phyloP scores from a whole-genome alignment of 2,888 invertebrate species.

The Euproctis similis region DNA sequence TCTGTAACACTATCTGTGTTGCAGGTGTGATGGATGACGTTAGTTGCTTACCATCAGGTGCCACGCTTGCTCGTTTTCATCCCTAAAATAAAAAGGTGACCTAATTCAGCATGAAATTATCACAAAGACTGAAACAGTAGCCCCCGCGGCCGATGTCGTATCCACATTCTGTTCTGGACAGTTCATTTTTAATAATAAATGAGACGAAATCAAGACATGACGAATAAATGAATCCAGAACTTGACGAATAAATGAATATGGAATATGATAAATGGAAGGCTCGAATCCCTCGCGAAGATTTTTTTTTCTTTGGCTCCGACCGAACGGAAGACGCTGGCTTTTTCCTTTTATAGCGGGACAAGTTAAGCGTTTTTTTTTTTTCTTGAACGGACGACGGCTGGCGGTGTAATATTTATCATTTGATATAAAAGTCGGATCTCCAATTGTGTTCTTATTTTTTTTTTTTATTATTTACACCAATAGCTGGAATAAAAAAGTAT shows the following conservation, averaged over 20 bases:
- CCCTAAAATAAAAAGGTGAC: too few species aligned
- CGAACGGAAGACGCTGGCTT: constrained; percentile 75
- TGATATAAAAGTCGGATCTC: constrained; percentile 60
- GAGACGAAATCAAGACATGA: constrained; percentile 77
- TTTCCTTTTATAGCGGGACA: constrained; percentile 75
- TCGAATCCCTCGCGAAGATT: constrained; percentile 72
- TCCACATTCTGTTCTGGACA: constrained; percentile 68
- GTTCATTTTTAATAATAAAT: constrained; percentile 78
- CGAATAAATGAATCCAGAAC: constrained; percentile 78
- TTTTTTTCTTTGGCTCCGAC: constrained; percentile 72
- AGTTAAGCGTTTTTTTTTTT: constrained; percentile 76
- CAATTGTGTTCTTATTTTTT: constrained; percentile 57
- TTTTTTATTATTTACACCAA: too few species aligned
- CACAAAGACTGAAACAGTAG: constrained; percentile 71
- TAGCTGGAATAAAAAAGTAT: too few species aligned
- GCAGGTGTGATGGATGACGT: too few species aligned
- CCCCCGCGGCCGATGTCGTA: constrained; percentile 58
- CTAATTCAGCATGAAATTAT: constrained; percentile 71
- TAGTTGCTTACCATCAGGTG: too few species aligned
- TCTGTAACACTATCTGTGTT: too few species aligned
- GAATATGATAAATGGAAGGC: constrained; percentile 75
- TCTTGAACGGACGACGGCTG: constrained; percentile 53
- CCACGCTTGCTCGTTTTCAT: too few species aligned
- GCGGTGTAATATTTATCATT: constrained; percentile 72
- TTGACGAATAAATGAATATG: constrained; percentile 77